Evolutionary conservation across 2,113 vertebrate genomes (phyloP).

Genomic region (Acrocephalus arundinaceus): DNA sequence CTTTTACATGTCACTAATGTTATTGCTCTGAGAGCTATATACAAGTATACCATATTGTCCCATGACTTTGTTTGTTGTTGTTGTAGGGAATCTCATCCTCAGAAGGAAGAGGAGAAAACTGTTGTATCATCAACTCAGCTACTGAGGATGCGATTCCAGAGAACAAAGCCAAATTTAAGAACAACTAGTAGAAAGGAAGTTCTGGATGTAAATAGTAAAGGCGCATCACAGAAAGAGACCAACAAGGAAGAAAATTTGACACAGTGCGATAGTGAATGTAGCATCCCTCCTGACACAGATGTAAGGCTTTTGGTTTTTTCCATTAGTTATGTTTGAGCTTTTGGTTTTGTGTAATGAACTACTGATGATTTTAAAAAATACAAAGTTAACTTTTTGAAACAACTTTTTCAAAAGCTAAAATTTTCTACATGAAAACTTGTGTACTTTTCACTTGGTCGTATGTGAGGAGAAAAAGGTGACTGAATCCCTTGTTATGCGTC

Average conservation of each 20-base stretch:
- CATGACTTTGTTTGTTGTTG: background rate
- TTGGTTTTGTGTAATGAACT: background rate
- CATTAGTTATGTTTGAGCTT: background rate
- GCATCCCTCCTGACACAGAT: background rate
- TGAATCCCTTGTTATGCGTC: background rate
- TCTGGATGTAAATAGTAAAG: background rate
- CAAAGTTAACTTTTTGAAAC: background rate
- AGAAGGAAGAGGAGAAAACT: constrained; percentile 46
- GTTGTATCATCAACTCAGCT: constrained; percentile 60
- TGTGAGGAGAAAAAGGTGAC: background rate
- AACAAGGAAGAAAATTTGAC: background rate
- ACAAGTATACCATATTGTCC: background rate
- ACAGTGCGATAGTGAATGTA: background rate
- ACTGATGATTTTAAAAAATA: background rate
- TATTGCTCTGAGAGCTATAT: background rate
- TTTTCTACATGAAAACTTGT: background rate
- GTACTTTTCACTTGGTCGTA: background rate
- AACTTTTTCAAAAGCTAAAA: background rate
- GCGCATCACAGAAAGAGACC: background rate
- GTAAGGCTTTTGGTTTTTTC: background rate
- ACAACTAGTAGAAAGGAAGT: constrained; percentile 59
- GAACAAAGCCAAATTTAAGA: constrained; percentile 72
- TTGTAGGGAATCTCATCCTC: constrained; percentile 52
- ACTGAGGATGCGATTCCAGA: constrained; percentile 69
- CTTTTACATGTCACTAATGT: background rate